phyloP scores from a whole-genome alignment of 92 coral and sea anemone genomes.

The Epizoanthus stellaris region DNA sequence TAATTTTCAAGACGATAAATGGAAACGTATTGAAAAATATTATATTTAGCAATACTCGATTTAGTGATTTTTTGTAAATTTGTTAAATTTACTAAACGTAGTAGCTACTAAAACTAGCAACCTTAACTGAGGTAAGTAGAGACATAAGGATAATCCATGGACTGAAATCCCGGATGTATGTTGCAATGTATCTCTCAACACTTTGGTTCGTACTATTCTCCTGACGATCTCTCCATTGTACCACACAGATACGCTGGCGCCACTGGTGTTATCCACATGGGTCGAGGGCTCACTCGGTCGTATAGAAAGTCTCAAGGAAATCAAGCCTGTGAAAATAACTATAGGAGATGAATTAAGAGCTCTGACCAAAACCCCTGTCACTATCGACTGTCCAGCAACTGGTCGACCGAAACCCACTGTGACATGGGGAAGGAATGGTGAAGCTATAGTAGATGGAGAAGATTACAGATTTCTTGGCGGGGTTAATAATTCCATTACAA shows the following conservation, averaged over 20 bases:
- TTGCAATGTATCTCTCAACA: neutral
- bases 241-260: conserved; percentile 37
- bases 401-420: conserved; percentile 79
- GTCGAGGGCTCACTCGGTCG: conserved; percentile 71
- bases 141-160: too few species aligned
- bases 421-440: conserved; percentile 65
- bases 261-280: conserved; percentile 64
- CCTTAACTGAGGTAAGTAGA: too few species aligned
- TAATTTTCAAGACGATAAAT: too few species aligned
- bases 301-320: conserved; percentile 49
- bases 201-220: neutral
- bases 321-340: conserved; percentile 62
- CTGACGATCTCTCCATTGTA: neutral
- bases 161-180: neutral
- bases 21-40: too few species aligned
- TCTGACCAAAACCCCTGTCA: conserved; percentile 66
- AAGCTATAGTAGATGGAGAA: conserved; percentile 42
- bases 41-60: too few species aligned
- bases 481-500: conserved; percentile 24
- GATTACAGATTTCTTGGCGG: conserved; percentile 45
- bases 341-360: conserved; percentile 72
- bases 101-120: too few species aligned
- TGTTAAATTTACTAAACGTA: too few species aligned
- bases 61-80: too few species aligned
- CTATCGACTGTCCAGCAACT: conserved; percentile 65